Percentiles rank a stretch among this genome's conserved stretches.
phyloP scores from a whole-genome alignment of 1,140 invertebrate species.

The Paralvinella palmiformis region DNA sequence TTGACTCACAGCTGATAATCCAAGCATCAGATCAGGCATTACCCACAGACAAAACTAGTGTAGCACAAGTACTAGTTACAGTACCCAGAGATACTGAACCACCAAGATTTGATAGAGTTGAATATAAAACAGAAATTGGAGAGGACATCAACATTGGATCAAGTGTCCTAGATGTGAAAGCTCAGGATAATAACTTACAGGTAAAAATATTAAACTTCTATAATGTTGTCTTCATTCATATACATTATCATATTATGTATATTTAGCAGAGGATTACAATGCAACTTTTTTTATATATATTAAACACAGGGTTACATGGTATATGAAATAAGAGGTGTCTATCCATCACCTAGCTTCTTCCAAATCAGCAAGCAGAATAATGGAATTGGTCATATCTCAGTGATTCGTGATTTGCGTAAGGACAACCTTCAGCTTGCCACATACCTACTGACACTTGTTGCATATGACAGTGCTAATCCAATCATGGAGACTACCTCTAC shows the following conservation, averaged over 20 bases:
- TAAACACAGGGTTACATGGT: constrained; percentile 25
- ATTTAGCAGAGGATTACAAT: background rate
- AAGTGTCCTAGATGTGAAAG: constrained; percentile 7
- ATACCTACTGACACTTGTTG: constrained; percentile 4
- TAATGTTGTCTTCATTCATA: background rate
- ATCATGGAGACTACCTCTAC: background rate
- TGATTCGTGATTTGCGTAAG: background rate
- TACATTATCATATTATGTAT: background rate
- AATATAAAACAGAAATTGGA: background rate
- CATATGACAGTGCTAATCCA: constrained; percentile 11
- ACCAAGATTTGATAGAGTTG: constrained; percentile 4
- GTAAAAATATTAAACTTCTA: background rate
- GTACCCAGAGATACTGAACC: constrained; percentile 20
- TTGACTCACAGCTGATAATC: constrained; percentile 11
- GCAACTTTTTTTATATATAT: background rate
- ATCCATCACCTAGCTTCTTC: constrained; percentile 18
- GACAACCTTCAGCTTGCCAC: constrained; percentile 11
- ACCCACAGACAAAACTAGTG: constrained; percentile 25
- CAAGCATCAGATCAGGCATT: constrained; percentile 25
- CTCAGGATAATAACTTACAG: constrained; percentile 2
- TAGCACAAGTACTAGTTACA: constrained; percentile 23
- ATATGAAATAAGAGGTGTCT: constrained; percentile 10
- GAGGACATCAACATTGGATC: constrained; percentile 1
- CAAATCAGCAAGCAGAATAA: background rate
- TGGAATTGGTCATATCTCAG: background rate